Base-by-base conservation (phyloP, 2,113 vertebrate genomes). In the Epinephelus moara region DNA sequence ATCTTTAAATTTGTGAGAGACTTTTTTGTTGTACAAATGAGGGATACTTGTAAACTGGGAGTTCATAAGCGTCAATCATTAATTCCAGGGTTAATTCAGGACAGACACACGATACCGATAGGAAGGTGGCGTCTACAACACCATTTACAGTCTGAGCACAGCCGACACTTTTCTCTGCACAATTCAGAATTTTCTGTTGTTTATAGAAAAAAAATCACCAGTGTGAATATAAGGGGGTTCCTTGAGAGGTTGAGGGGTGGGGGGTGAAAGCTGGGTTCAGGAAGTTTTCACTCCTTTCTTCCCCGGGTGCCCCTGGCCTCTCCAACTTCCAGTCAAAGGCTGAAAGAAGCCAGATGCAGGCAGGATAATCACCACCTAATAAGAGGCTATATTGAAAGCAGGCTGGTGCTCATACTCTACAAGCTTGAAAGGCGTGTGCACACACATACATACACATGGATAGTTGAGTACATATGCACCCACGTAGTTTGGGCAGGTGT, bases 381-480 rank as follows among this genome's bases (percentile, higher is more conserved):
- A 96, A 90, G 94, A 94, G 87, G 78, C 83, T 92, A 87, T 95
- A 96, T 95, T 96, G 94, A 93, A 96, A 95, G 91, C 95, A 96
- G 94, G 88, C 93, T 88, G 88, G 86, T 47, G 82, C 80, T 89
- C 56, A 25, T 59, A 87, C 71, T 82, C 80, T 80, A 84, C 67
- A 69, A 81, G 88, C 72, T 80, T 85, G 75, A 88, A 75, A 87
- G 88, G 56, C 45, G 4, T 61, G 62, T 70, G 79, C 70, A 17
- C 57, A 72, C 52, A 76, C 47, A 75, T 19, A 61, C 59, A 74
- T 68, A 60, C 50, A 80, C 17, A 57, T 4, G 23, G 50, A 47
- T 62, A 86, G 19, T 57, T 30, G 9, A 67, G 80, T 55, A 68
- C 71, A 66, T 25, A 67, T n/a, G 60, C 78, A 78, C 64, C 86